Evolutionary conservation across 1,140 invertebrate genomes (phyloP), one percentile per base, ranked within the genome.

Genomic region (Caerostris darwini): DNA sequence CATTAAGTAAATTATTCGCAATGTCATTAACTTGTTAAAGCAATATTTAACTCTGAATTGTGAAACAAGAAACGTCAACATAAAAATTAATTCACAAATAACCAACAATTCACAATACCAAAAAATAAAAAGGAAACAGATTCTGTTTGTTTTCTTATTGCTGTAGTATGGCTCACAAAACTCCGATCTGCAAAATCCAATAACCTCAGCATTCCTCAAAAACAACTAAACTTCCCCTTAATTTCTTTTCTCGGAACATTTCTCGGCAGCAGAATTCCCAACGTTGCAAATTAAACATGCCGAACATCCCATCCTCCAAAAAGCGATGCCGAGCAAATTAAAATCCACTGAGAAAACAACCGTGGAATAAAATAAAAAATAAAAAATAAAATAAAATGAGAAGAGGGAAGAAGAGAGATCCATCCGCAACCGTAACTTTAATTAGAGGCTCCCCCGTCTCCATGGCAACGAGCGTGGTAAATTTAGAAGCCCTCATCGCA

Each of bases 401-500:
- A 64, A 14, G 12, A 77, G 50, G 17, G n/a, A 10, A 12, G 81
- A 56, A 57, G 81, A 83, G 53, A 14, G 53, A 83, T 83, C 81
- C 56, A 54, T 56, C 81, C 56, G 81, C 81, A 83, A 83, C 53
- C 56, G 81, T 83, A 83, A 83, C 81, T 83, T 83, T 83, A 83
- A 83, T 83, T 83, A 83, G 81, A 57, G 53, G n/a, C 53, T 7
- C 34, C 53, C 50, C 53, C 12, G 56, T 83, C 34, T 54, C 81
- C 81, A 83, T 83, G 14, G 81, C 6, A 83, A 83, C 81, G 12
- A 71, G 69, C 19, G 81, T 83, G 81, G 81, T n/a, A 83, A 83
- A 83, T 83, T 83, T 83, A 83, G 81, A 57, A 83, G 81, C 14
- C 56, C 81, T 83, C 81, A 83, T 83, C 81, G 81, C 81, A 83